A percentile compares a stretch with the other conserved stretches of the same genome.
Evolutionary conservation across 2,113 vertebrate genomes (phyloP).

Genomic region (Actenoides lindsayi): DNA sequence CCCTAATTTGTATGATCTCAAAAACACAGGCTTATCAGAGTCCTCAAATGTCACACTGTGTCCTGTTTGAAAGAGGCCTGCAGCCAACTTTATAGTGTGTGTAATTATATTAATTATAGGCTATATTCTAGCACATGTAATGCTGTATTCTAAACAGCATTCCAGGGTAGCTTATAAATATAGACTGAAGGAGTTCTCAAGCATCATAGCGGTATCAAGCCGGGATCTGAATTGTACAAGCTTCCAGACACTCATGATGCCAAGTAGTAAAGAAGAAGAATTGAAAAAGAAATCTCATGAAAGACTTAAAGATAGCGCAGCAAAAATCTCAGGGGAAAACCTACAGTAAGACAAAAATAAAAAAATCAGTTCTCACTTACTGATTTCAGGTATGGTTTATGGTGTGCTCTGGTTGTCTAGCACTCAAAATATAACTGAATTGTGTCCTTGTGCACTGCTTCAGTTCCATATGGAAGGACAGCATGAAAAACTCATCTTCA

Average conservation of each 20-base stretch:
- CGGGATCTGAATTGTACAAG: not conserved
- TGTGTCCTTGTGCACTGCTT: not conserved
- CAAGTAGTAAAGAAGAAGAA: not conserved
- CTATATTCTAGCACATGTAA: not conserved
- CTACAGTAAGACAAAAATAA: not conserved
- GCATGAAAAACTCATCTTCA: not conserved
- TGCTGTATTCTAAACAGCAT: not conserved
- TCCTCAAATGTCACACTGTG: not conserved
- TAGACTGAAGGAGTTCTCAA: not conserved
- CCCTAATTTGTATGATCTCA: not conserved
- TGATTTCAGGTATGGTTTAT: not conserved
- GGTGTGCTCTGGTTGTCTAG: not conserved
- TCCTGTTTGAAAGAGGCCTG: not conserved
- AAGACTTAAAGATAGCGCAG: not conserved
- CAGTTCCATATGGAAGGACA: not conserved
- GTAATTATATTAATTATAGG: not conserved
- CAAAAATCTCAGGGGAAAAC: not conserved
- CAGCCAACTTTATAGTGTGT: not conserved
- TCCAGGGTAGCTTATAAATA: not conserved
- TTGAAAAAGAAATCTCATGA: not conserved
- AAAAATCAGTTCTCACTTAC: not conserved
- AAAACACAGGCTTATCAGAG: not conserved
- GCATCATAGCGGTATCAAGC: not conserved
- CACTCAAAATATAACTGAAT: not conserved
- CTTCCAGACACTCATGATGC: not conserved